phyloP scores from a whole-genome alignment of 2,113 vertebrate genomes.

The Steatornis caripensis region DNA sequence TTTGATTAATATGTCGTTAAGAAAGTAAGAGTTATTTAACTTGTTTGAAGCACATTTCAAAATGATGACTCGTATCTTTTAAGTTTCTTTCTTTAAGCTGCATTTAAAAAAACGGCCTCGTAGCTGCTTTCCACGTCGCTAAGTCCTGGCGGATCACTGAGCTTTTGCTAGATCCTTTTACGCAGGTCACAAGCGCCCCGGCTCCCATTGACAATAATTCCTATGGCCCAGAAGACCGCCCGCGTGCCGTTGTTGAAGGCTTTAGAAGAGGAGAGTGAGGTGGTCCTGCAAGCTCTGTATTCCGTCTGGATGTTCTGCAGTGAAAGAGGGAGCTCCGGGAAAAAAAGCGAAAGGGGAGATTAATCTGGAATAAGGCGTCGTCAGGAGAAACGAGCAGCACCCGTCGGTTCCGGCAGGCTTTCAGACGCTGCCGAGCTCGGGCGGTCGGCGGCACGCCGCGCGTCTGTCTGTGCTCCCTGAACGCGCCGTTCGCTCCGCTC shows the following conservation, averaged over 20 bases:
- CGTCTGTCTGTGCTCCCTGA: not conserved
- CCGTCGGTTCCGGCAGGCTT: not conserved
- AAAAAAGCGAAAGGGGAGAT: not conserved
- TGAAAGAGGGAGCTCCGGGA: not conserved
- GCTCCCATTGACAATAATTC: not conserved
- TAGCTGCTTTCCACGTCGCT: not conserved
- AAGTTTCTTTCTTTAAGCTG: constrained; percentile 8
- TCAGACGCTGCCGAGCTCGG: not conserved
- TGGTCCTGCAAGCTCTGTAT: not conserved
- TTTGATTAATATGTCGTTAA: constrained; percentile 66
- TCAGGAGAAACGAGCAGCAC: not conserved
- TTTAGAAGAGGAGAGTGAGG: not conserved
- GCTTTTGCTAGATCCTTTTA: not conserved
- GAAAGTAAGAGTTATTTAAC: constrained; percentile 69
- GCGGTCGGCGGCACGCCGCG: not conserved
- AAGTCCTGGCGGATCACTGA: not conserved
- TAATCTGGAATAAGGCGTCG: not conserved
- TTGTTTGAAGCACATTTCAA: constrained; percentile 39
- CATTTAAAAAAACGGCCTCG: not conserved
- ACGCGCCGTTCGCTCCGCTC: not conserved
- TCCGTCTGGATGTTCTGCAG: not conserved
- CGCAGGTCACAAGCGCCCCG: not conserved
- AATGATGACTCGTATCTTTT: constrained; percentile 30
- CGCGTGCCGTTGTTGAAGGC: not conserved
- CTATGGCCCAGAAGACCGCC: not conserved